These are phyloP conservation scores for Lochmaea capreae DNA, from an alignment of 2,888 invertebrate species.

Conservation along the genomic window DNA sequence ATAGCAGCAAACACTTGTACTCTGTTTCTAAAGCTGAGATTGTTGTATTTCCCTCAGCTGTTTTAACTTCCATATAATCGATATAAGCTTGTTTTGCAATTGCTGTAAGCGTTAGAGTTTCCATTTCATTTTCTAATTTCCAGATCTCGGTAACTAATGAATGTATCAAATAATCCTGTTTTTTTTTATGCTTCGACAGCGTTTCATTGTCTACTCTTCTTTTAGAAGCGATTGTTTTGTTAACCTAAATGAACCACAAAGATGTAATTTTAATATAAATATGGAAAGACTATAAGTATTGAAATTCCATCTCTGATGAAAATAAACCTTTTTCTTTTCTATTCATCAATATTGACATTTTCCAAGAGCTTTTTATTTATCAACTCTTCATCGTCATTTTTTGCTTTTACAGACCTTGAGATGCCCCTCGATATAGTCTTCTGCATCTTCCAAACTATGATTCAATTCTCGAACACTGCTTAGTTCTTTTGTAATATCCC, in stretches of 20 bases:
- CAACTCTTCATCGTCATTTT: no score
- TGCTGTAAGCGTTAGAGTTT: background rate
- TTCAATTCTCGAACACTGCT: background rate
- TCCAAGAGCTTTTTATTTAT: no score
- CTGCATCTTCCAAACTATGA: background rate
- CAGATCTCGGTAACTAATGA: background rate
- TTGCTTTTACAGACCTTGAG: background rate
- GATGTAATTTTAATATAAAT: no score
- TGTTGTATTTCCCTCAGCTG: background rate
- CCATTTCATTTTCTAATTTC: constrained; percentile 11
- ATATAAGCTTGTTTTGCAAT: background rate
- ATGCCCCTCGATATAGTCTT: background rate
- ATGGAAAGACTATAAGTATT: background rate
- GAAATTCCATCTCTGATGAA: no score
- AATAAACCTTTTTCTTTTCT: no score
- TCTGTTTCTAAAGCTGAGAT: constrained; percentile 1
- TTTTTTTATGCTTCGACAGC: background rate
- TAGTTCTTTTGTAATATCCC: background rate
- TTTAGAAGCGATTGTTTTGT: constrained; percentile 5
- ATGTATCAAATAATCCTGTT: constrained; percentile 14
- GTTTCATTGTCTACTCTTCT: background rate
- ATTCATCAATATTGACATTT: no score
- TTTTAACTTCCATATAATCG: background rate
- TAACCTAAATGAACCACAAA: background rate
- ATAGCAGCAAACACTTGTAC: background rate